Base-by-base conservation (phyloP, 2,113 vertebrate genomes). In the Naja naja region DNA sequence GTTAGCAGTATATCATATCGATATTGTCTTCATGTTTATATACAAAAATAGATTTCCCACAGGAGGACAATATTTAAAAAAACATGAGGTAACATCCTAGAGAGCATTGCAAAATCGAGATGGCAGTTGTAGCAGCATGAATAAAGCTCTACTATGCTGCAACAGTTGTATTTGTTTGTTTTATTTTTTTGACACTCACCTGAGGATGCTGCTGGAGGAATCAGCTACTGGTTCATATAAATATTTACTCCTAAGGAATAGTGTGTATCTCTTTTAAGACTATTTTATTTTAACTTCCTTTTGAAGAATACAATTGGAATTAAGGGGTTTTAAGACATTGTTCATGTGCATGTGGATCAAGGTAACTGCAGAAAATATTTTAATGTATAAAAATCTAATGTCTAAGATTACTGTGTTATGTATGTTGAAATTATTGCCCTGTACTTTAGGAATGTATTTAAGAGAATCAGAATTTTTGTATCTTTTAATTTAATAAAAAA, bases 401-500 rank as follows among this genome's bases (percentile, higher is more conserved):
- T 14, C 47, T 54, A 85, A 30, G 16, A 25, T 89, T 64, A 27
- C 4, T 45, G 10, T 88, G 8, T 5, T 86, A 47, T 90, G 23
- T 92, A 56, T 94, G 8, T 87, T 56, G 8, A 87, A 74, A 69
- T 47, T 27, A 74, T 90, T 90, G 34, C 30, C 8, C 60, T 87
- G 53, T 55, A 9, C 49, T 64, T 64, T 89, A 5, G 20, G 20
- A 85, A 43, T 87, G 45, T 90, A 64, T 90, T 55, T 43, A 87
- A 74, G 12, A 43, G 16, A 56, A 87, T 64, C 27, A 58, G n/a
- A 81, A 39, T 85, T 16, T 85, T 92, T 89, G 53, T 93, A 89
- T 69, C 16, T 54, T 43, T 89, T 25, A n/a, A 8, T 11, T 39
- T 10, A 64, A 92, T 94, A 92, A 94, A 54, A 60, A 90, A 87